These are phyloP conservation scores for Phalacrocorax aristotelis DNA, from an alignment of 2,113 vertebrate species.

Conservation along the genomic window DNA sequence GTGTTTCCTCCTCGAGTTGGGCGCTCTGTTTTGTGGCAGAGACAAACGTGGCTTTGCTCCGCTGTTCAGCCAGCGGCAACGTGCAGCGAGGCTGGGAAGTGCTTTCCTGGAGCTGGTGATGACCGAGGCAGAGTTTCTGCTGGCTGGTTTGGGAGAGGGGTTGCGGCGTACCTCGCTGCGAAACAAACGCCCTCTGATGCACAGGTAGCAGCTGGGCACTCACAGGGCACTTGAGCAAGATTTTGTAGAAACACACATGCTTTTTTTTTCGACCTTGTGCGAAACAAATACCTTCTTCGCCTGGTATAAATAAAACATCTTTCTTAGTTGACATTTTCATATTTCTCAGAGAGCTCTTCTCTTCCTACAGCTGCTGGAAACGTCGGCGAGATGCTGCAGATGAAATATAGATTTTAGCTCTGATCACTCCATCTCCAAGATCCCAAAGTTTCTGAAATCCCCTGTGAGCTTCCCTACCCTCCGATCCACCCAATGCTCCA, in stretches of 20 bases:
- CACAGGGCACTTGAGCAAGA: not conserved
- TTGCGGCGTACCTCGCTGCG: accelerated
- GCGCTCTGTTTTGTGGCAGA: not conserved
- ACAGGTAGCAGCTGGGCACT: not conserved
- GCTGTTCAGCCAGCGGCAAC: accelerated
- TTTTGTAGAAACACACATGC: not conserved
- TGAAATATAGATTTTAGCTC: not conserved
- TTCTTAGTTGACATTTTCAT: not conserved
- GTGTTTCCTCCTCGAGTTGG: too few species aligned
- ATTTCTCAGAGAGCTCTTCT: not conserved
- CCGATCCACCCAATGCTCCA: accelerated
- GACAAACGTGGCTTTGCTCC: not conserved
- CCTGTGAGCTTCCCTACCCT: not conserved
- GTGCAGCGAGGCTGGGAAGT: not conserved
- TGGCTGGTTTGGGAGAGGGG: not conserved
- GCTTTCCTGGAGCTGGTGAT: not conserved
- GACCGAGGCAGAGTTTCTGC: not conserved
- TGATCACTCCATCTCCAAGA: not conserved
- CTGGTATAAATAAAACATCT: not conserved
- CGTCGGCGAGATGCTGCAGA: not conserved
- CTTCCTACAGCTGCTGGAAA: not conserved
- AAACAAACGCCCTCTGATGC: not conserved
- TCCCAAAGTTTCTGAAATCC: not conserved
- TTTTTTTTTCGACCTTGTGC: not conserved
- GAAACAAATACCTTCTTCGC: not conserved